phyloP scores from a whole-genome alignment of 2,888 invertebrate species.

The Dexiosoma caninum region DNA sequence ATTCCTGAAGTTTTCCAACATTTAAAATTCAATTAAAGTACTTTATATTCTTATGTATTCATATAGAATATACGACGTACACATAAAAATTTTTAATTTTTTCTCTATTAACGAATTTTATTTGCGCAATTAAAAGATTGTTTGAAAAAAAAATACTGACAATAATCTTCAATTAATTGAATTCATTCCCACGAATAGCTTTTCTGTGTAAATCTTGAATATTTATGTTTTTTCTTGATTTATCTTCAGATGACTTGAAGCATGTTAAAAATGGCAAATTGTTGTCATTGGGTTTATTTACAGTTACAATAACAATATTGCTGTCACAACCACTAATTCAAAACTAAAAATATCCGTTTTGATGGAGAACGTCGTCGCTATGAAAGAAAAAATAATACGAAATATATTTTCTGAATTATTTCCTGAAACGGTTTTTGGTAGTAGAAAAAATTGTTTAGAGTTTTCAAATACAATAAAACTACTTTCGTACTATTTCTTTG shows the following conservation, averaged over 20 bases:
- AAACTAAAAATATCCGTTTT: constrained; percentile 1
- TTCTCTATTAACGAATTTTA: too few species aligned
- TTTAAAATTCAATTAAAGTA: too few species aligned
- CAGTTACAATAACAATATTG: too few species aligned
- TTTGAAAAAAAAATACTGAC: too few species aligned
- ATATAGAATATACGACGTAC: too few species aligned
- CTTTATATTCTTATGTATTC: too few species aligned
- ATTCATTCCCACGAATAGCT: too few species aligned
- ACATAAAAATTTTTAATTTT: too few species aligned
- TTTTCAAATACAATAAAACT: constrained; percentile 1
- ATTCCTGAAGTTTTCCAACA: too few species aligned
- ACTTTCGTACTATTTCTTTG: neutral
- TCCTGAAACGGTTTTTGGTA: constrained; percentile 4
- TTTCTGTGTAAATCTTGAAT: too few species aligned
- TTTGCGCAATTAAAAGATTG: too few species aligned
- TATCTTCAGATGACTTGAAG: neutral
- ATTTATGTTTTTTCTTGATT: neutral
- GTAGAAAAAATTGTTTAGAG: neutral
- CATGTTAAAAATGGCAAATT: neutral
- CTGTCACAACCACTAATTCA: neutral
- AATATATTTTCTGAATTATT: neutral
- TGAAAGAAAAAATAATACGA: constrained; percentile 7
- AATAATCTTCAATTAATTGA: too few species aligned
- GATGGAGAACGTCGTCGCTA: neutral
- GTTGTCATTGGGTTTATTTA: neutral